Conservation (phyloP, 30 jellyfish, hydroid and myxozoan genomes). For the Rhopilema esculentum region DNA sequence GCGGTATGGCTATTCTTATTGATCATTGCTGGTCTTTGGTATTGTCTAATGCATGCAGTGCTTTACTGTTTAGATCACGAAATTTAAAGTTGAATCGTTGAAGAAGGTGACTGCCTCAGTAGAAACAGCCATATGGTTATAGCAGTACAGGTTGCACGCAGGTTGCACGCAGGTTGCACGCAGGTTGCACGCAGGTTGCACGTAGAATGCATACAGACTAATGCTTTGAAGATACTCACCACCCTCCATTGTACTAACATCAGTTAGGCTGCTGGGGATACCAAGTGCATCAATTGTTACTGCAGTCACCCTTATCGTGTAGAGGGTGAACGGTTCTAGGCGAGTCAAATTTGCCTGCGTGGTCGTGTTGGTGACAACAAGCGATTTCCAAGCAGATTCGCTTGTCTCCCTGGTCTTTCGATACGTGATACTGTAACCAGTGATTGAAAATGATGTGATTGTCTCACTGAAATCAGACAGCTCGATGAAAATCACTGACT, state of each 20-base stretch:
- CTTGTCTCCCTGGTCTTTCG: slow-evolving; percentile 41
- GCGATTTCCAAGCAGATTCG: slow-evolving; percentile 37
- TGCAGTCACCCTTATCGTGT: slow-evolving; percentile 64
- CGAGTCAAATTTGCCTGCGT: slow-evolving; percentile 32
- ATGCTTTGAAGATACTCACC: slow-evolving; percentile 58
- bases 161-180: no score
- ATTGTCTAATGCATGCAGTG: no score
- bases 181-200: no score
- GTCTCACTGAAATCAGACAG: slow-evolving; percentile 30
- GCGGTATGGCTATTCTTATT: no score
- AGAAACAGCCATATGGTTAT: no score
- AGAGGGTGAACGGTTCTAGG: slow-evolving; percentile 41
- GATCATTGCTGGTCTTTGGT: no score
- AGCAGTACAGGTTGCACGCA: no score
- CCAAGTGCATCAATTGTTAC: slow-evolving; percentile 49
- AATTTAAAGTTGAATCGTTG: no score
- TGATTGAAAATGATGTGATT: slow-evolving; percentile 5
- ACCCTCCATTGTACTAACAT: slow-evolving; percentile 72
- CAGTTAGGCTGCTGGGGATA: slow-evolving; percentile 36
- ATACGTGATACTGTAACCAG: slow-evolving; percentile 52
- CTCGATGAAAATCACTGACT: slow-evolving; percentile 22
- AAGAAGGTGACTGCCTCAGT: no score
- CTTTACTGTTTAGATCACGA: no score
- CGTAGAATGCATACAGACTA: no score
- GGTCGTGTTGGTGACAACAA: slow-evolving; percentile 3